A percentile compares a stretch with the other conserved stretches of the same genome.
Conservation (phyloP, 2,797 vertebrate genomes). For the Pelobates cultripes region DNA sequence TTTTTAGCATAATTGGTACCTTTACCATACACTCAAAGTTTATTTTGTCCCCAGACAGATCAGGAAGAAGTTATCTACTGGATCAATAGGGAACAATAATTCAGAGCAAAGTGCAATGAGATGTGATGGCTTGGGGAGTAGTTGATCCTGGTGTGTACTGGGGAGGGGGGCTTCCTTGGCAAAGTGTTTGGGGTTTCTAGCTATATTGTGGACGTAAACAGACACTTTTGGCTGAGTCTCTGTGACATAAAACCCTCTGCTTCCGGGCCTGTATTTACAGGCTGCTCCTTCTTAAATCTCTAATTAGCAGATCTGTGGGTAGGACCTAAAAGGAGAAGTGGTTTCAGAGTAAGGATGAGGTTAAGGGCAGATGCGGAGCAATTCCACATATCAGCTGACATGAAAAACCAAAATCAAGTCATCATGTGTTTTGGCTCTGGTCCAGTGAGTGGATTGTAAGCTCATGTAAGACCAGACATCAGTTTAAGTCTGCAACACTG, state of each 20-base stretch:
- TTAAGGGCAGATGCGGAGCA: background rate
- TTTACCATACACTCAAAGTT: background rate
- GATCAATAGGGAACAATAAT: background rate
- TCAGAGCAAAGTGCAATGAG: background rate
- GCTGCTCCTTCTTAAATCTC: slow-evolving; percentile 12
- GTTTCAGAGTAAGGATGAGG: slow-evolving; percentile 6
- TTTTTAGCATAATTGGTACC: slow-evolving; percentile 18
- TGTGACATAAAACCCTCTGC: slow-evolving; percentile 8
- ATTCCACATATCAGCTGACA: background rate
- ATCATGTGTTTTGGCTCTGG: too few species aligned
- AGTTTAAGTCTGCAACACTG: too few species aligned
- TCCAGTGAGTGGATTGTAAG: too few species aligned
- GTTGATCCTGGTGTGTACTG: background rate
- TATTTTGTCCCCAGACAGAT: background rate
- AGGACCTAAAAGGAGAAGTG: slow-evolving; percentile 20
- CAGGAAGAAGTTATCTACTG: background rate
- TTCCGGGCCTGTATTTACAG: slow-evolving; percentile 32
- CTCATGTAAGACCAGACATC: too few species aligned
- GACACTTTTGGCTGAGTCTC: background rate
- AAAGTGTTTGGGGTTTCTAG: background rate
- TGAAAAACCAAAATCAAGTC: background rate
- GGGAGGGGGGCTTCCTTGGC: background rate
- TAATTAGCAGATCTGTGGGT: slow-evolving; percentile 46
- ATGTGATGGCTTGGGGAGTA: background rate
- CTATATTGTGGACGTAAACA: background rate